Conservation (phyloP, 2,797 vertebrate species). For the Buceros bicornis region DNA sequence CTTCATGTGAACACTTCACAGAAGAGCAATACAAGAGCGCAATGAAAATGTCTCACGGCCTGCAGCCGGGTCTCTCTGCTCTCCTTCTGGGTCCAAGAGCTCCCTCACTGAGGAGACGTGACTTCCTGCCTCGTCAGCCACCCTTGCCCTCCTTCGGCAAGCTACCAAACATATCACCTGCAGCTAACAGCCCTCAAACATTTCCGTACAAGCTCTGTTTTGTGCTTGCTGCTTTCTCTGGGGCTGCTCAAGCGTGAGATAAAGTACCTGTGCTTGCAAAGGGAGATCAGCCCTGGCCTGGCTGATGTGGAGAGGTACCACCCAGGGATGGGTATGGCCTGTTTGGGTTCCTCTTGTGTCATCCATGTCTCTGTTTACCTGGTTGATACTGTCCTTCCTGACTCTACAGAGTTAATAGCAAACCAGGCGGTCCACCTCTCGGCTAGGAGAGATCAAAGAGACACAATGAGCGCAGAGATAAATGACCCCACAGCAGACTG, state of each 20-base stretch:
- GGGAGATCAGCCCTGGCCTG: background rate
- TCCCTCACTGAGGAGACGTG: background rate
- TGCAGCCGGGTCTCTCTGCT: fast-evolving
- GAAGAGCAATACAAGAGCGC: background rate
- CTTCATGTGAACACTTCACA: background rate
- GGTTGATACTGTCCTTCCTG: background rate
- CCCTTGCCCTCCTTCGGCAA: background rate
- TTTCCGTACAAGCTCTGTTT: background rate
- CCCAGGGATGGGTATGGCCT: background rate
- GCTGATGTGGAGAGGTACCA: background rate
- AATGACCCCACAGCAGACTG: background rate
- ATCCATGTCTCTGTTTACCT: background rate
- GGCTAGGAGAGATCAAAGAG: background rate
- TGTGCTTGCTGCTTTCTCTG: background rate
- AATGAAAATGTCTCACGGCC: background rate
- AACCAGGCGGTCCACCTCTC: fast-evolving
- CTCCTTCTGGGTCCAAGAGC: fast-evolving
- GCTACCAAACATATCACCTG: background rate
- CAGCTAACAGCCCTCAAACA: background rate
- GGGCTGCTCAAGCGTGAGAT: background rate
- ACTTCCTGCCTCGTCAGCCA: background rate
- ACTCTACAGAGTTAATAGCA: background rate
- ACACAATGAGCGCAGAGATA: background rate
- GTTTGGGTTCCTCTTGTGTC: background rate
- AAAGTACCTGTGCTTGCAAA: background rate